phyloP scores from a whole-genome alignment of 2,888 invertebrate genomes.

The Rhingia rostrata region DNA sequence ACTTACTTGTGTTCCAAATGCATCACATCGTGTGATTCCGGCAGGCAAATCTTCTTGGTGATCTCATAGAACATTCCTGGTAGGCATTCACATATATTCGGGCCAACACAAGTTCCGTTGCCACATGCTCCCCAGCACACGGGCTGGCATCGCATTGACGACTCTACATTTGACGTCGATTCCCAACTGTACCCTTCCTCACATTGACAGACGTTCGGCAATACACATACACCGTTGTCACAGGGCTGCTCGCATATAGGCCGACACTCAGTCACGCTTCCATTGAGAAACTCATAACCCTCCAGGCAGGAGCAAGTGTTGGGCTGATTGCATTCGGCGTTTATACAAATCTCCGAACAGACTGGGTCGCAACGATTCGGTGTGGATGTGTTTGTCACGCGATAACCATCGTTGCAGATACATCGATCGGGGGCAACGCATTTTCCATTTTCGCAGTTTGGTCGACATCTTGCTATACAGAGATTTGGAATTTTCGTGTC shows the following conservation, averaged over 20 bases:
- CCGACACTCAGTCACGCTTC: constrained; percentile 79
- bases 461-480: constrained; percentile 79
- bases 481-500: constrained; percentile 78
- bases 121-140: constrained; percentile 76
- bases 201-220: constrained; percentile 84
- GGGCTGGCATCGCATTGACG: constrained; percentile 73
- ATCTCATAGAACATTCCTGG: constrained; percentile 73
- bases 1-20: constrained; percentile 74
- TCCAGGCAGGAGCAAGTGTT: constrained; percentile 84
- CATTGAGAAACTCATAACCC: constrained; percentile 80
- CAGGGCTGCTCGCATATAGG: constrained; percentile 79
- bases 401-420: constrained; percentile 82
- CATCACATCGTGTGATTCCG: constrained; percentile 31
- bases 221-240: constrained; percentile 79
- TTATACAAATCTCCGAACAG: constrained; percentile 79
- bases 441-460: constrained; percentile 81
- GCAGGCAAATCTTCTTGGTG: constrained; percentile 73
- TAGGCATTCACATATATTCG: constrained; percentile 75
- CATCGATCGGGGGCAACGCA: constrained; percentile 84
- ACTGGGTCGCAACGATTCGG: constrained; percentile 78
- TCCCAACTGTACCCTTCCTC: constrained; percentile 80
- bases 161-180: constrained; percentile 69
- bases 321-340: constrained; percentile 84
- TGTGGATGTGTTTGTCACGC: constrained; percentile 76
- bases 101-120: constrained; percentile 75